Evolutionary conservation across 1,140 invertebrate genomes (phyloP), one percentile per base, ranked within the genome.

Genomic region (Drosophila ercepeae): DNA sequence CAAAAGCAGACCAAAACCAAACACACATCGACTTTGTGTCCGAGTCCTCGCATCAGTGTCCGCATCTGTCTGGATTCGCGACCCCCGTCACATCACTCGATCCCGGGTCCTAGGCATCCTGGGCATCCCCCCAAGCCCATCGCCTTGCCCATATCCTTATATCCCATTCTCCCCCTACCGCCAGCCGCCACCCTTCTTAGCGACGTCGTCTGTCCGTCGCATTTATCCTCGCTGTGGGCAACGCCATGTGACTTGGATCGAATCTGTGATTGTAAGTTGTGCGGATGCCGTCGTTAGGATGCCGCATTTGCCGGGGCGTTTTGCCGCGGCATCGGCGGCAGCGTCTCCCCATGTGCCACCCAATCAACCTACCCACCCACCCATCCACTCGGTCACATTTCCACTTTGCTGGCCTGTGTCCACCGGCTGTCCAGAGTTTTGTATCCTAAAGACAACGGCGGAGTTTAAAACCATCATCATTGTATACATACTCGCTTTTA

Each of bases 11-110:
- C 60, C 60, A 64, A 64, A 64, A 63, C 55, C 71, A 84, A 84
- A 84, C 70, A 78, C 59, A 67, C 78, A 71, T 63, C 61, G 55
- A 82, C 78, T 74, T 77, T 77, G 69, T 75, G 58, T 64, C 69
- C 59, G 63, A 69, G 61, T 70, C 49, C 75, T 79, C 55, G 59
- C 69, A 54, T 59, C 73, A 68, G 59, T 42, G 58, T 73, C 44
- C 69, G 53, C 57, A 73, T 82, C 68, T 73, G 73, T 81, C 64
- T 79, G 61, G 50, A 58, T 52, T 63, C 54, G 64, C 58, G 50
- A 46, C 60, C 60, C 50, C 25, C 57, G 29, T 45, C 52, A 52
- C 51, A 65, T 71, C 69, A 68, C 55, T 70, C 48, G 48, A 58
- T 67, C 46, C 21, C 55, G 48, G 36, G 41, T 16, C 46, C 21